phyloP scores from a whole-genome alignment of 2,113 vertebrate genomes.

The Podarcis cretensis region DNA sequence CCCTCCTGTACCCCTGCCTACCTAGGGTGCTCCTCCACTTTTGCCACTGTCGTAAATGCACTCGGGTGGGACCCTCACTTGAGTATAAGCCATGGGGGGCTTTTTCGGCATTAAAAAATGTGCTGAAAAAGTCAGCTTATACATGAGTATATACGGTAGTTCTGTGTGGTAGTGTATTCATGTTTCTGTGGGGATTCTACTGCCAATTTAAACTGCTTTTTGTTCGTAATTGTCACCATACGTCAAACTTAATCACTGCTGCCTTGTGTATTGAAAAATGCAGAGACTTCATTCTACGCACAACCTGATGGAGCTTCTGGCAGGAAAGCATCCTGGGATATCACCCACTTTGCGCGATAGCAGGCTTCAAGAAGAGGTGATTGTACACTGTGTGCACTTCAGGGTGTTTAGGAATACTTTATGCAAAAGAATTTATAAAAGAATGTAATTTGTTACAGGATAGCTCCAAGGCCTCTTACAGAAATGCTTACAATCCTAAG shows the following conservation, averaged over 20 bases:
- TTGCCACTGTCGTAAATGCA: too few species aligned
- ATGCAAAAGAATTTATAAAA: background rate
- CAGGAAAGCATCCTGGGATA: slow-evolving; percentile 91
- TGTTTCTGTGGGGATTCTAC: background rate
- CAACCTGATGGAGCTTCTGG: slow-evolving; percentile 93
- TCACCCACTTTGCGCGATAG: slow-evolving; percentile 93
- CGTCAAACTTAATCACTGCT: slow-evolving; percentile 21
- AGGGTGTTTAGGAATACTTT: background rate
- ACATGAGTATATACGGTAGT: too few species aligned
- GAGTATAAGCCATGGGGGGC: too few species aligned
- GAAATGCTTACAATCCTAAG: background rate
- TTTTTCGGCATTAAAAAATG: too few species aligned
- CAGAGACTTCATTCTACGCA: slow-evolving; percentile 98
- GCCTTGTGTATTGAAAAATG: slow-evolving; percentile 43
- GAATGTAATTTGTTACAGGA: background rate
- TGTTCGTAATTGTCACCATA: background rate
- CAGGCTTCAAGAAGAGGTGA: slow-evolving; percentile 93
- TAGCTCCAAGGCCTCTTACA: background rate
- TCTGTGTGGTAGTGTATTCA: background rate
- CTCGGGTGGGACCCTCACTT: too few species aligned
- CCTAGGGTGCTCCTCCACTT: too few species aligned
- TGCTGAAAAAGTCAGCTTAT: too few species aligned
- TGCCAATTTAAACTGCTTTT: slow-evolving; percentile 20
- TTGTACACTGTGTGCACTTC: slow-evolving; percentile 19
- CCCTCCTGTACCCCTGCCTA: too few species aligned